phyloP scores from a whole-genome alignment of 2,113 vertebrate genomes.

The Macquaria ambigua region DNA sequence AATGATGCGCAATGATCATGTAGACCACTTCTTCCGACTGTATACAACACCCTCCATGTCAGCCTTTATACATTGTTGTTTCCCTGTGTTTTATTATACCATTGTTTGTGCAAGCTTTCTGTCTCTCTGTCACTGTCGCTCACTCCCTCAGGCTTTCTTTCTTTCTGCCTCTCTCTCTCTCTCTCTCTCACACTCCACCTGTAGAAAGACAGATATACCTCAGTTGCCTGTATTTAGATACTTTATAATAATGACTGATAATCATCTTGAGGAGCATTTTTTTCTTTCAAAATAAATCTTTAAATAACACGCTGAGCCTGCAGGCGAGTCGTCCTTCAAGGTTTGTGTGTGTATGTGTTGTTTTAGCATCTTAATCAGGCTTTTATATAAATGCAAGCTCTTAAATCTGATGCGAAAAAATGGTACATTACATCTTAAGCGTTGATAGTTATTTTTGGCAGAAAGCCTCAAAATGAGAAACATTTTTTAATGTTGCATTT shows the following conservation, averaged over 20 bases:
- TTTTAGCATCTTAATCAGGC: not conserved
- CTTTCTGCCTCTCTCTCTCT: not conserved
- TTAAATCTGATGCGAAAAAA: not conserved
- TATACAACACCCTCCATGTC: slow-evolving; percentile 7
- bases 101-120: slow-evolving; percentile 17
- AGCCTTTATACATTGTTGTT: slow-evolving; percentile 3
- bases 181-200: slow-evolving; percentile 54
- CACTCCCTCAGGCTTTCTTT: slow-evolving; percentile 38
- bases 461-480: slow-evolving; percentile 9
- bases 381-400: not conserved
- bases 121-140: slow-evolving; percentile 21
- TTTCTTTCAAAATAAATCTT: slow-evolving; percentile 82
- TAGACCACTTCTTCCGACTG: slow-evolving; percentile 33
- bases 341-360: slow-evolving; percentile 4
- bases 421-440: not conserved
- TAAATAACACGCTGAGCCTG: slow-evolving; percentile 55
- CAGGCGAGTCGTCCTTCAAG: not conserved
- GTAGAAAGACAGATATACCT: slow-evolving; percentile 85
- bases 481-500: not conserved
- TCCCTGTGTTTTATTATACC: slow-evolving; percentile 1
- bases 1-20: slow-evolving; percentile 18
- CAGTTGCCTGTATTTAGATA: slow-evolving; percentile 87
- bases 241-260: slow-evolving; percentile 81
- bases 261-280: slow-evolving; percentile 72
- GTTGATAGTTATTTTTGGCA: not conserved